Evolutionary conservation across 2,888 invertebrate genomes (phyloP).

Genomic region (Oxyscelio sp.): DNA sequence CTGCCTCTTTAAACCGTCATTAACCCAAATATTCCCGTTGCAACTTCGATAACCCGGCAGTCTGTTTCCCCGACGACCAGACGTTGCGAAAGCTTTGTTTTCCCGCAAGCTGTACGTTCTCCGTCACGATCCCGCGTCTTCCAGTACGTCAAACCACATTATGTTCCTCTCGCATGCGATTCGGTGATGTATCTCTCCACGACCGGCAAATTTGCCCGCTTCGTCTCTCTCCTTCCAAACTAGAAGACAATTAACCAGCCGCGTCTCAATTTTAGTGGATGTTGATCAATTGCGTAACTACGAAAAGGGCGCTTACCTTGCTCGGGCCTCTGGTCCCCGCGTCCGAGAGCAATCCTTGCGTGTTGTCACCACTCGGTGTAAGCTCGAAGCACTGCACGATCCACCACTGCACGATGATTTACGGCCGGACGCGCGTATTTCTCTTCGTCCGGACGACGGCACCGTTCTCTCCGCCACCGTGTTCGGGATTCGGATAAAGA

Average conservation of each 20-base stretch:
- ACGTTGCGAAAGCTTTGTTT: neutral
- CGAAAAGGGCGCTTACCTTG: slow-evolving; percentile 48
- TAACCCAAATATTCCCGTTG: too few relatives aligned
- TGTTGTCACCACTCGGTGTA: slow-evolving; percentile 67
- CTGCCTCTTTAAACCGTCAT: too few relatives aligned
- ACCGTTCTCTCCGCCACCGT: slow-evolving; percentile 45
- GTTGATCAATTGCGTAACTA: slow-evolving; percentile 33
- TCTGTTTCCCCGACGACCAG: too few relatives aligned
- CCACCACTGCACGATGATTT: slow-evolving; percentile 67
- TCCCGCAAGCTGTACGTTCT: neutral
- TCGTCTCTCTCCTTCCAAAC: slow-evolving; percentile 17
- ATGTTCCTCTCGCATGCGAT: slow-evolving; percentile 14
- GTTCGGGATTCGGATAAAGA: slow-evolving; percentile 63
- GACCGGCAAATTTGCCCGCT: too few relatives aligned
- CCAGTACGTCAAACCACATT: slow-evolving; percentile 7
- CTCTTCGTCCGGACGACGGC: slow-evolving; percentile 65
- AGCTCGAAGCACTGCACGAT: slow-evolving; percentile 67
- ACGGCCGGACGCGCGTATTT: slow-evolving; percentile 66
- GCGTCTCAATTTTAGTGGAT: too few relatives aligned
- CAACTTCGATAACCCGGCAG: too few relatives aligned
- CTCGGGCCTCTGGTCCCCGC: slow-evolving; percentile 25
- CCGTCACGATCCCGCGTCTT: neutral
- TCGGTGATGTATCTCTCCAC: slow-evolving; percentile 34
- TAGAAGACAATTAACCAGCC: slow-evolving; percentile 52
- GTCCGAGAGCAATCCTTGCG: slow-evolving; percentile 57